phyloP scores from a whole-genome alignment of 2,797 vertebrate species.

The Champsocephalus esox region DNA sequence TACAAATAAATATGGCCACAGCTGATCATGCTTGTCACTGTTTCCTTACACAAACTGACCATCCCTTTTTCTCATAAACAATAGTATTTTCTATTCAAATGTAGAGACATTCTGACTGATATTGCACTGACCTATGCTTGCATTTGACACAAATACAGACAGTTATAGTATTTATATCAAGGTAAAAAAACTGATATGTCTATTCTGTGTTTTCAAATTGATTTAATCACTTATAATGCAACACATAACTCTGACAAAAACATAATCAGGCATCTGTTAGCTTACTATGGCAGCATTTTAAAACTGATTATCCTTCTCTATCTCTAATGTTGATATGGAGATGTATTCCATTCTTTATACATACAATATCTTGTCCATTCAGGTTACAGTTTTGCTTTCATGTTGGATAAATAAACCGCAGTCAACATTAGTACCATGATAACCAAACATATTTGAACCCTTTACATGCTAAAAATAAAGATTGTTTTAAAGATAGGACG shows the following conservation, averaged over 20 bases:
- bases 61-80: too few species aligned
- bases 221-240: neutral
- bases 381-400: neutral
- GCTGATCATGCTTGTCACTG: neutral
- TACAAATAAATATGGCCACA: neutral
- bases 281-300: neutral
- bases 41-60: neutral
- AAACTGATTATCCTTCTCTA: neutral
- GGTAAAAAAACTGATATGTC: constrained; percentile 1
- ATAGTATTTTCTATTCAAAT: neutral
- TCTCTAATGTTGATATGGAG: neutral
- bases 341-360: neutral
- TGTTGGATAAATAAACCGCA: neutral
- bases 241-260: neutral
- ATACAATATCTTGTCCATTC: neutral
- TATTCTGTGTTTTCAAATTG: neutral
- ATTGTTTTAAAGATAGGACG: neutral
- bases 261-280: neutral
- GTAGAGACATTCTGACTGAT: neutral
- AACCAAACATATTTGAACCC: neutral
- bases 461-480: neutral
- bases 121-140: neutral
- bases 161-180: neutral
- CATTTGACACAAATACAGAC: neutral
- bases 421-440: neutral